Conservation (phyloP, 1,140 invertebrate genomes). For the Phortica variegata region DNA sequence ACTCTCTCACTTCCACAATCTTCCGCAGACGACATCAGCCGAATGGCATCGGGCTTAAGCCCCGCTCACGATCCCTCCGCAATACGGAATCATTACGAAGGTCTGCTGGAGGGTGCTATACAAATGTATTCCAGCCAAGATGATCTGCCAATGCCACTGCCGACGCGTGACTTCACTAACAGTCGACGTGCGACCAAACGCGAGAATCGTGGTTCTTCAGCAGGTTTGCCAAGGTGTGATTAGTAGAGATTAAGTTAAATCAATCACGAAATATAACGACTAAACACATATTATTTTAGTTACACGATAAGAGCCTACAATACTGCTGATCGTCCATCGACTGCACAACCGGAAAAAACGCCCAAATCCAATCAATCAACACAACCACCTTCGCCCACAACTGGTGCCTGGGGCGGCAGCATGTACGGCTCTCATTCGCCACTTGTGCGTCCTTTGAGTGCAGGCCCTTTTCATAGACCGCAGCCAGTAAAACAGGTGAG, state of each 20-base stretch:
- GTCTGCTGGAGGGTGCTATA: constrained; percentile 51
- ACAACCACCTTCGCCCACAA: constrained; percentile 47
- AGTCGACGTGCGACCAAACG: constrained; percentile 43
- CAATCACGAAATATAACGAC: neutral
- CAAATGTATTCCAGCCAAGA: constrained; percentile 56
- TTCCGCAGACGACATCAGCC: constrained; percentile 44
- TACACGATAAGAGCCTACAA: constrained; percentile 24
- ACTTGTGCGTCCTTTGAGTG: constrained; percentile 60
- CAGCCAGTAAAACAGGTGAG: constrained; percentile 53
- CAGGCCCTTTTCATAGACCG: constrained; percentile 64
- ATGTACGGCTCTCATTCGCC: constrained; percentile 45
- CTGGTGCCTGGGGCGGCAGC: constrained; percentile 50
- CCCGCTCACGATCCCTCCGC: constrained; percentile 49
- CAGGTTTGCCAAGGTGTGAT: constrained; percentile 37
- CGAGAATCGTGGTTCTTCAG: constrained; percentile 51
- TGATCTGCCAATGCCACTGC: constrained; percentile 45
- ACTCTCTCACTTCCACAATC: constrained; percentile 35
- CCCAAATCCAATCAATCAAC: constrained; percentile 44
- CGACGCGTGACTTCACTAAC: constrained; percentile 45
- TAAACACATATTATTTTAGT: constrained; percentile 1
- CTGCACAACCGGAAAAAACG: constrained; percentile 50
- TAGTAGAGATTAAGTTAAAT: neutral
- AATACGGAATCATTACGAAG: constrained; percentile 53
- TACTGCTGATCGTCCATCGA: constrained; percentile 38
- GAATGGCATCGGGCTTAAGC: constrained; percentile 33